These are phyloP conservation scores for Glaucidium brasilianum DNA, from an alignment of 2,113 vertebrate genomes.

Conservation along the genomic window DNA sequence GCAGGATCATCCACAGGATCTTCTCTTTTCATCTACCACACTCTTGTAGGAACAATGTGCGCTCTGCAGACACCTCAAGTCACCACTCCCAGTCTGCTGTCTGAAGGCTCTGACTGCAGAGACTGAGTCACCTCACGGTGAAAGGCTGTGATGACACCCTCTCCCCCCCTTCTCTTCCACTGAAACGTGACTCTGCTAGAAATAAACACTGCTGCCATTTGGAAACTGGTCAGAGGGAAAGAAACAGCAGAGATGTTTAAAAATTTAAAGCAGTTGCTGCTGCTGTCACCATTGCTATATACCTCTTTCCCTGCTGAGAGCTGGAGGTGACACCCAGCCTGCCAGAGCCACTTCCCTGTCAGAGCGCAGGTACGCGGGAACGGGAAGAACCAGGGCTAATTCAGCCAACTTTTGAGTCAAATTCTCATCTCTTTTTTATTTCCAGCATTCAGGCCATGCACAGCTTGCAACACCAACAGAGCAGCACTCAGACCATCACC, in stretches of 20 bases:
- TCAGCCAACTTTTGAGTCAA: not conserved
- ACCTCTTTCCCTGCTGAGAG: not conserved
- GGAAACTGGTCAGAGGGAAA: not conserved
- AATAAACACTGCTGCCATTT: not conserved
- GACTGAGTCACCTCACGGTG: not conserved
- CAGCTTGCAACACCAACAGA: not conserved
- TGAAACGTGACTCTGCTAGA: not conserved
- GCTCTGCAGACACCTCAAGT: not conserved
- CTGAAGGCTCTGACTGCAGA: not conserved
- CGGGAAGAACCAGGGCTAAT: not conserved
- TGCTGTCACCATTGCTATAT: not conserved
- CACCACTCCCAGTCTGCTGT: accelerated
- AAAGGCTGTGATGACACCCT: not conserved
- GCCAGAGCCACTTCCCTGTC: not conserved
- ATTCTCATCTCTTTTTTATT: not conserved
- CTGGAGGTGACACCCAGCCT: not conserved
- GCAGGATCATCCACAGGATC: not conserved
- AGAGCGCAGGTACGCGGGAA: accelerated
- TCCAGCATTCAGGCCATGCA: not conserved
- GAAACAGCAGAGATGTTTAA: not conserved
- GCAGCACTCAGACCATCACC: not conserved
- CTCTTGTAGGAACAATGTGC: accelerated
- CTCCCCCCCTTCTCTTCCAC: not conserved
- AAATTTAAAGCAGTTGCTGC: not conserved
- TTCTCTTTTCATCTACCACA: not conserved